phyloP scores from a whole-genome alignment of 1,140 invertebrate genomes.

The Nylanderia fulva region DNA sequence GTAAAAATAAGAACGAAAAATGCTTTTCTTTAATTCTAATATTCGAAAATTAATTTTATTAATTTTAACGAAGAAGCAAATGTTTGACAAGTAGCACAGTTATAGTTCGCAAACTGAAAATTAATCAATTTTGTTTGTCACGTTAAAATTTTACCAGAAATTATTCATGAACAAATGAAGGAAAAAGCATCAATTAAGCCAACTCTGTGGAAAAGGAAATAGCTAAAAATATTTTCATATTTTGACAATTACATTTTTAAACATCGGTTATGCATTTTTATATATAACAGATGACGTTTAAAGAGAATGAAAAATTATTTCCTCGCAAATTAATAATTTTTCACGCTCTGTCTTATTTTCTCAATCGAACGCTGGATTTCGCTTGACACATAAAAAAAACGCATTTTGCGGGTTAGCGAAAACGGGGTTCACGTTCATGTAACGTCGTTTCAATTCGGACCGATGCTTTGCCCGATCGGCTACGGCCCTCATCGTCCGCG shows the following conservation, averaged over 20 bases:
- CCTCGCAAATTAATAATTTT: not conserved
- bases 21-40: not conserved
- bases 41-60: constrained; percentile 1
- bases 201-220: not conserved
- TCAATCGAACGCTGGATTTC: not conserved
- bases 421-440: constrained; percentile 36
- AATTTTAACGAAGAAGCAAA: not conserved
- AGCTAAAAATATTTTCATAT: not conserved
- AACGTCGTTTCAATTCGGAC: constrained; percentile 72
- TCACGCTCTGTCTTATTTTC: not conserved
- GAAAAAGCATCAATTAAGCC: not conserved
- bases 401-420: constrained; percentile 1
- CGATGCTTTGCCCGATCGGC: constrained; percentile 71
- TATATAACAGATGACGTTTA: too few species aligned
- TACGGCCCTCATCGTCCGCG: constrained; percentile 65
- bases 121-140: constrained; percentile 13
- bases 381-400: not conserved
- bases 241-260: too few species aligned
- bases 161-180: not conserved
- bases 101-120: not conserved
- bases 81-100: not conserved
- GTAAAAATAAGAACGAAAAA: not conserved
- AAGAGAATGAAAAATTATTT: too few species aligned
- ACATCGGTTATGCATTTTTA: too few species aligned
- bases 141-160: not conserved